A percentile compares a stretch with the other conserved stretches of the same genome.
Evolutionary conservation across 2,797 vertebrate species (phyloP).

Genomic region (Protosalanx chinensis): DNA sequence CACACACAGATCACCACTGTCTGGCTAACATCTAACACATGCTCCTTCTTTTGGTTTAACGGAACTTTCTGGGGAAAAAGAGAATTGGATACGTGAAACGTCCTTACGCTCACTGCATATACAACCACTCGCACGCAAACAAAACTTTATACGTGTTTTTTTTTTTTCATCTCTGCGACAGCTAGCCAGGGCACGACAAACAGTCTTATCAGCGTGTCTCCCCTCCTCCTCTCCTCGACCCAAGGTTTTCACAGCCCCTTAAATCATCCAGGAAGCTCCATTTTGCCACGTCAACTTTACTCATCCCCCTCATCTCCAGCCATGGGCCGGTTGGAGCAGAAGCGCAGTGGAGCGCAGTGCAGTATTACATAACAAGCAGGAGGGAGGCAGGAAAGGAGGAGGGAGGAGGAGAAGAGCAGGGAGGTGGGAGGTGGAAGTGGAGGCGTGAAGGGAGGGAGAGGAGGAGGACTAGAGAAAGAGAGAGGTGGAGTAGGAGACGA

Average conservation of each 20-base stretch:
- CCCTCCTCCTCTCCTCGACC: conserved; percentile 21
- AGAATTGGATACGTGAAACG: too few species aligned
- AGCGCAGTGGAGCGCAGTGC: conserved; percentile 60
- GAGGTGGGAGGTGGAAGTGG: conserved; percentile 31
- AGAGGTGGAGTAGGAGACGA: conserved; percentile 28
- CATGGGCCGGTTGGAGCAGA: conserved; percentile 48
- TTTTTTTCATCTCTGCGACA: not conserved
- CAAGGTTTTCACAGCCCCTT: conserved; percentile 58
- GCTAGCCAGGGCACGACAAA: too few species aligned
- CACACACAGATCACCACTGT: conserved; percentile 10
- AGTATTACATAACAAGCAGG: conserved; percentile 64
- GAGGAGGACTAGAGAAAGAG: not conserved
- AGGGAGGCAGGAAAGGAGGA: conserved; percentile 38
- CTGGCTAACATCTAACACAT: not conserved
- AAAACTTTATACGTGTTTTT: not conserved
- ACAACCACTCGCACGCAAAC: too few species aligned
- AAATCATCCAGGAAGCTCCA: conserved; percentile 51
- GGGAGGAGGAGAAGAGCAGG: conserved; percentile 42
- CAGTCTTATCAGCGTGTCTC: not conserved
- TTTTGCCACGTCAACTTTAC: conserved; percentile 63
- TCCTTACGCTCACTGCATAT: too few species aligned
- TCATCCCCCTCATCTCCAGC: conserved; percentile 42
- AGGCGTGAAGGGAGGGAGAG: conserved; percentile 19
- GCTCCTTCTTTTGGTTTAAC: not conserved
- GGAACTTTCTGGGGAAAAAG: too few species aligned